Evolutionary conservation across 2,888 invertebrate genomes (phyloP).

Genomic region (Iphiclides podalirius): DNA sequence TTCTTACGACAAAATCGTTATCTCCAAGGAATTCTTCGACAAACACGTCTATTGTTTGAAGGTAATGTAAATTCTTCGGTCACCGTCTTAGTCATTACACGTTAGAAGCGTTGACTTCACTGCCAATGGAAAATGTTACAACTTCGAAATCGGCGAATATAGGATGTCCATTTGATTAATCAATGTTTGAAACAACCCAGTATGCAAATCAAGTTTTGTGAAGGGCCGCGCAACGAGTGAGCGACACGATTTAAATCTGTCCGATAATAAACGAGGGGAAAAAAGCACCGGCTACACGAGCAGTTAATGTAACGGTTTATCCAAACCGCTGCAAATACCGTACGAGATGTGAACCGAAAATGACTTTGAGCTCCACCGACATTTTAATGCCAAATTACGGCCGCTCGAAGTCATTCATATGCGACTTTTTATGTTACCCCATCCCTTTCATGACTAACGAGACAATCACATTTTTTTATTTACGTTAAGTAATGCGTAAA

Average conservation of each 20-base stretch:
- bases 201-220: slow-evolving; percentile 15
- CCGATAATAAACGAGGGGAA: slow-evolving; percentile 19
- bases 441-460: too few species aligned
- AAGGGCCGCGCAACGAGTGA: slow-evolving; percentile 18
- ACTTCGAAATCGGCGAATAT: slow-evolving; percentile 22
- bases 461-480: too few species aligned
- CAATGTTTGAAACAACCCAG: not conserved
- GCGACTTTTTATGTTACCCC: too few species aligned
- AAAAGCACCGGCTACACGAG: slow-evolving; percentile 31
- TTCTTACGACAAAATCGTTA: slow-evolving; percentile 7
- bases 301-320: slow-evolving; percentile 65
- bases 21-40: slow-evolving; percentile 1
- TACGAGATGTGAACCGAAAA: slow-evolving; percentile 60
- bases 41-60: slow-evolving; percentile 19
- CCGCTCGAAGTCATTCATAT: not conserved
- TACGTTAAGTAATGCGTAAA: too few species aligned
- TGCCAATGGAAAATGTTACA: slow-evolving; percentile 36
- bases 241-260: slow-evolving; percentile 20
- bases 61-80: slow-evolving; percentile 21
- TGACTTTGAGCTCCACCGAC: slow-evolving; percentile 42
- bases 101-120: slow-evolving; percentile 47
- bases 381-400: slow-evolving; percentile 42
- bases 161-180: too few species aligned
- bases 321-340: slow-evolving; percentile 70
- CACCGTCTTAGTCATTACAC: slow-evolving; percentile 28